Evolutionary conservation across 2,797 vertebrate species (phyloP).

Genomic region (Argya squamiceps): DNA sequence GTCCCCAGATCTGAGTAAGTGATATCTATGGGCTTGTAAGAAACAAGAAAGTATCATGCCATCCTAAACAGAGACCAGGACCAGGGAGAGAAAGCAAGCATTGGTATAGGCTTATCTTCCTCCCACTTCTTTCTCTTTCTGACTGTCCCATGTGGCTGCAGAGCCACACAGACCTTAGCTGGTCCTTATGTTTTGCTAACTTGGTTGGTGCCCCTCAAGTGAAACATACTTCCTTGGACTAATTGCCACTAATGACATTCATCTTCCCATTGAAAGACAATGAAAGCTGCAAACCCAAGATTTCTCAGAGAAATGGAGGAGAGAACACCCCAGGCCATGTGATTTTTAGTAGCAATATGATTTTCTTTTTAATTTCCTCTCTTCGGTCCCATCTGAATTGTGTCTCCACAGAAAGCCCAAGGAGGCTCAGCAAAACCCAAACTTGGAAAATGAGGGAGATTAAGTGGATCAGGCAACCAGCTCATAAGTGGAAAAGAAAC

Average conservation of each 20-base stretch:
- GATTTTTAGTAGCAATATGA: not conserved
- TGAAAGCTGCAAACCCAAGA: not conserved
- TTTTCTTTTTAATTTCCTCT: slow-evolving; percentile 34
- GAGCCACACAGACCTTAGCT: not conserved
- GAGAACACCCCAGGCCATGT: not conserved
- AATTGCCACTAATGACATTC: not conserved
- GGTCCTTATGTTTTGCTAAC: not conserved
- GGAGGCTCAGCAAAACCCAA: not conserved
- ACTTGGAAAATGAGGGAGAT: slow-evolving; percentile 1
- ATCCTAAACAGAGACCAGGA: not conserved
- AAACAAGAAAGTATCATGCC: not conserved
- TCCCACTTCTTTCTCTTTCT: not conserved
- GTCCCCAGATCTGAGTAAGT: not conserved
- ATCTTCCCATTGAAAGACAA: not conserved
- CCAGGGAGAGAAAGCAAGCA: not conserved
- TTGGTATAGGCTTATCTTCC: not conserved
- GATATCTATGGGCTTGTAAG: not conserved
- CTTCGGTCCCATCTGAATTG: not conserved
- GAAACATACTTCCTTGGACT: not conserved
- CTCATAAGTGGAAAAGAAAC: not conserved
- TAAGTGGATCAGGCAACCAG: not conserved
- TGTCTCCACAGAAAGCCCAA: not conserved
- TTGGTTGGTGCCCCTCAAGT: not conserved
- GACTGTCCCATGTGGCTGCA: not conserved
- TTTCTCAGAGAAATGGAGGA: not conserved